Base-by-base conservation (phyloP, 1,140 invertebrate genomes). In the Ceratosolen fusciceps region DNA sequence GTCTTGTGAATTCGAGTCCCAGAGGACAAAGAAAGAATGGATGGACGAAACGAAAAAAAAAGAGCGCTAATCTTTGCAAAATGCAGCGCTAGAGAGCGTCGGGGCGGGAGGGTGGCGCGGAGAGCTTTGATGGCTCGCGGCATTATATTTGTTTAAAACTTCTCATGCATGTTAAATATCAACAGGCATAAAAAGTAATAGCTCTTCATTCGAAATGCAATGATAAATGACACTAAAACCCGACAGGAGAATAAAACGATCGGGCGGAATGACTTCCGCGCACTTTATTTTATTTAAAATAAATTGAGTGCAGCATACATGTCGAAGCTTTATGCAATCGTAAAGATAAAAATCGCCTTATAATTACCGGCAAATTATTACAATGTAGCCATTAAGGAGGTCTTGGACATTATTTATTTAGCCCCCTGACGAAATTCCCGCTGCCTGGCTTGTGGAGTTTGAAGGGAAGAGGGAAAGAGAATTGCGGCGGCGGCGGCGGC, bases 191-290 rank as follows among this genome's bases (percentile, higher is more conserved):
- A 52, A 26, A 68, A 9, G 14, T 54, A 72, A 72, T 72, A 34
- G 49, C 49, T 54, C 49, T 54, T 34, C 70, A 34, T 72, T 72
- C 4, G 24, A 56, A 56, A 34, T 49, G 14, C 34, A 47, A 68
- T 68, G 37, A 39, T 68, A 68, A 68, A 68, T 26, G 70, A 72
- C 70, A 34, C 39, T 34, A 72, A 72, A 72, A 34, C 26, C 29
- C 12, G 70, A 54, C 31, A 12, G 2, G 29, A 72, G 19, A 34
- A 62, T 74, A 37, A 56, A 60, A 62, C 54, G 58, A 74, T 60
- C 24, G 29, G 47, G 16, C 14, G 12, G n/a, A 72, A 47, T 54
- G 24, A 24, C 70, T 72, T 72, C 49, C 70, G 70, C 19, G 19
- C 10, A 16, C 37, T 43, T 72, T 72, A 68, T 72, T 72, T 54